phyloP scores from a whole-genome alignment of 2,888 invertebrate species.

The Penaeus monodon region DNA sequence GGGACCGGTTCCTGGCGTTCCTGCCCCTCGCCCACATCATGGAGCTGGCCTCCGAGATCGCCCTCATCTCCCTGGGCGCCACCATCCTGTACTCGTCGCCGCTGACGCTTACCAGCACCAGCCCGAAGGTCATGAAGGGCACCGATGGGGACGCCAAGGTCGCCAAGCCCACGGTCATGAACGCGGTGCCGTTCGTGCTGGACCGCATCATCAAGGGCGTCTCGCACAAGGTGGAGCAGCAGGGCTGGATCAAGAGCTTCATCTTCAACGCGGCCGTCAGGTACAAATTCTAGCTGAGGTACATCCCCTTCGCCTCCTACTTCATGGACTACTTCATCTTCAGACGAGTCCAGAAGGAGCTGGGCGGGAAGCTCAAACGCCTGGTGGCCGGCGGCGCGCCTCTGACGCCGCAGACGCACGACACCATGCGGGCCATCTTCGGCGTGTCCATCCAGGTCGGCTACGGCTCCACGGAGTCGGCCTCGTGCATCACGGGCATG shows the following conservation, averaged over 20 bases:
- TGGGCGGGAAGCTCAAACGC: conserved; percentile 90
- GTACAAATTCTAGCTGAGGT: conserved; percentile 79
- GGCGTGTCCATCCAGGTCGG: conserved; percentile 92
- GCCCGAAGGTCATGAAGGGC: conserved; percentile 95
- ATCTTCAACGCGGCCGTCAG: conserved; percentile 94
- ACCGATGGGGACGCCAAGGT: conserved; percentile 94
- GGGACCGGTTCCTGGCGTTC: conserved; percentile 93
- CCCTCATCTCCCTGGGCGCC: conserved; percentile 75
- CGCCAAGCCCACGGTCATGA: conserved; percentile 92
- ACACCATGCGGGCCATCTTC: conserved; percentile 90
- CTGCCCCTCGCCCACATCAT: conserved; percentile 97
- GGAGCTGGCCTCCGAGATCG: conserved; percentile 85
- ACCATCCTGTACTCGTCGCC: conserved; percentile 97
- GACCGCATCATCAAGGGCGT: conserved; percentile 98
- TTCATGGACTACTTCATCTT: conserved; percentile 73
- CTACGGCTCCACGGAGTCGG: conserved; percentile 98
- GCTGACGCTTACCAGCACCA: conserved; percentile 89
- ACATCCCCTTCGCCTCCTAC: conserved; percentile 56
- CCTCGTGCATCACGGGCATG: conserved; percentile 82
- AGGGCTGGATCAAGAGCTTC: conserved; percentile 82
- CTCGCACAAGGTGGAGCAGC: conserved; percentile 90
- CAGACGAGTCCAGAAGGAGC: conserved; percentile 77
- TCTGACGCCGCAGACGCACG: conserved; percentile 93
- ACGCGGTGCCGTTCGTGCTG: conserved; percentile 95
- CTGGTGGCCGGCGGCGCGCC: conserved; percentile 96